Evolutionary conservation across 2,113 vertebrate genomes (phyloP).

Genomic region (Fregata magnificens): DNA sequence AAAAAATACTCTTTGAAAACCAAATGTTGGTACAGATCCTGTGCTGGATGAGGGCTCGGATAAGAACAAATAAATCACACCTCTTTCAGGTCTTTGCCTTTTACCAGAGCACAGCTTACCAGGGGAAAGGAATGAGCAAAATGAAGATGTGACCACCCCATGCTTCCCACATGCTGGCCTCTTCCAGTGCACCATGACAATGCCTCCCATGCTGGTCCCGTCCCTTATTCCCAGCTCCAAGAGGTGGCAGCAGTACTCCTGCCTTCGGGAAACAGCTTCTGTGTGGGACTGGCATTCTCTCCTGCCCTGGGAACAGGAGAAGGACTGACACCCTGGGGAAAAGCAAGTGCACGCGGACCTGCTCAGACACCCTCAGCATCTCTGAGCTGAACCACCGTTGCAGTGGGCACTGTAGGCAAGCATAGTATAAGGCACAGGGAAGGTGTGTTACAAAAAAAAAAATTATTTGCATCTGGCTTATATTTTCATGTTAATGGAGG

Average conservation of each 20-base stretch:
- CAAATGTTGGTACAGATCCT: neutral
- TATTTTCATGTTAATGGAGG: neutral
- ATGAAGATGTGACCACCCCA: accelerated
- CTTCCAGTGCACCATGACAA: neutral
- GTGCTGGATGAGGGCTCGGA: neutral
- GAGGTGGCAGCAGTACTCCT: constrained; percentile 30
- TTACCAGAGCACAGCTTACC: neutral
- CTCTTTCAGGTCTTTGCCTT: neutral
- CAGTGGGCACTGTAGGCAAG: neutral
- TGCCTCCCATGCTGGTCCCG: neutral
- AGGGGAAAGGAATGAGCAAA: neutral
- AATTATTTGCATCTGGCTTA: accelerated
- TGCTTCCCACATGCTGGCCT: accelerated
- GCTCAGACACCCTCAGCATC: neutral
- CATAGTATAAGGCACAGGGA: neutral
- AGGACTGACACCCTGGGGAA: neutral
- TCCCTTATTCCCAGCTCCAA: neutral
- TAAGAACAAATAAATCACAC: neutral
- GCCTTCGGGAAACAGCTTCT: accelerated
- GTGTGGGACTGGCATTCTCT: neutral
- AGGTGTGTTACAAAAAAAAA: neutral
- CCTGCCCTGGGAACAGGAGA: neutral
- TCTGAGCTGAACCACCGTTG: neutral
- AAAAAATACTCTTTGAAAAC: neutral
- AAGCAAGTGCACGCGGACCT: neutral